Percentiles rank a stretch among this genome's conserved stretches.
Evolutionary conservation across 2,113 vertebrate species (phyloP).

Genomic region (Heteronetta atricapilla): DNA sequence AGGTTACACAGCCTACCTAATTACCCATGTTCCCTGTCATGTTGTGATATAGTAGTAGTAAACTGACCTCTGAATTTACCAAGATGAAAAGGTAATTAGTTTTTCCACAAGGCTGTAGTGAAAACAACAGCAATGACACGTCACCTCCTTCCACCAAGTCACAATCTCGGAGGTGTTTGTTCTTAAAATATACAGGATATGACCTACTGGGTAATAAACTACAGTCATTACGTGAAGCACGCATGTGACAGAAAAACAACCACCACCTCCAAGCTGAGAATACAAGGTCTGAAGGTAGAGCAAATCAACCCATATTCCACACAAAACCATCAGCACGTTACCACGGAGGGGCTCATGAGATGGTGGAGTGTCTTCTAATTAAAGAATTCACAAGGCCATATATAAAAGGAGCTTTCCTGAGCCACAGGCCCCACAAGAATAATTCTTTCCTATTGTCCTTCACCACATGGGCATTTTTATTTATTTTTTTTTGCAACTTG

Average conservation of each 20-base stretch:
- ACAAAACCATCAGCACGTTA: constrained; percentile 49
- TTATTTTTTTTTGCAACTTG: background rate
- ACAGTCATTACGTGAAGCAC: constrained; percentile 75
- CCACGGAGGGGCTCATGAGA: constrained; percentile 33
- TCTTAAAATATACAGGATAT: constrained; percentile 80
- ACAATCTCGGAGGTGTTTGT: constrained; percentile 78
- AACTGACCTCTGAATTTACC: constrained; percentile 88
- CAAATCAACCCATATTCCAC: constrained; percentile 69
- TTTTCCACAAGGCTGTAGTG: constrained; percentile 84
- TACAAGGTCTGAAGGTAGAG: constrained; percentile 69
- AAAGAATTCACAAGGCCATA: background rate
- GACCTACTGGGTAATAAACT: constrained; percentile 81
- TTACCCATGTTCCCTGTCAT: constrained; percentile 85
- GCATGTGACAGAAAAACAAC: constrained; percentile 75
- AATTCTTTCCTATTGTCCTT: background rate
- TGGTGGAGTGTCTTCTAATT: constrained; percentile 55
- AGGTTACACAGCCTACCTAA: constrained; percentile 88
- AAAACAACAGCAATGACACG: constrained; percentile 83
- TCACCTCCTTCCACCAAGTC: constrained; percentile 81
- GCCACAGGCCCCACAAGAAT: background rate
- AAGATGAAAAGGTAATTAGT: constrained; percentile 94
- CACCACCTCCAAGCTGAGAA: constrained; percentile 66
- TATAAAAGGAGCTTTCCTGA: background rate
- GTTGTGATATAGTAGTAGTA: constrained; percentile 86
- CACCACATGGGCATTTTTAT: fast-evolving